Evolutionary conservation across 2,113 vertebrate species (phyloP).

Genomic region (Paradoxurus hermaphroditus): DNA sequence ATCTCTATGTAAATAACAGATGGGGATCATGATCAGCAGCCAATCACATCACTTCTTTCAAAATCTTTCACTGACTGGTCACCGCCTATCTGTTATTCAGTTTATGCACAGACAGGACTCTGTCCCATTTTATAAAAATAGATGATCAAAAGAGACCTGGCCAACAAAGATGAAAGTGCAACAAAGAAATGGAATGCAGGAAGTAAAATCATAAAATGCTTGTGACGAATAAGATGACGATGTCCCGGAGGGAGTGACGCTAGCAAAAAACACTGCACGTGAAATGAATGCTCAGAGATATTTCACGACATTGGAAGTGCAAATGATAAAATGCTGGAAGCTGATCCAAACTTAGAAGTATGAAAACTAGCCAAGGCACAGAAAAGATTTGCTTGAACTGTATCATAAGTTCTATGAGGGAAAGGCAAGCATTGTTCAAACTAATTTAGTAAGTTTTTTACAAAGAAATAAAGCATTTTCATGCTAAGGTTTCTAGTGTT

Average conservation of each 20-base stretch:
- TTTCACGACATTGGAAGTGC: background rate
- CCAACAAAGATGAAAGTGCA: background rate
- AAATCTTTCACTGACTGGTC: background rate
- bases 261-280: background rate
- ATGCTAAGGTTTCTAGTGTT: background rate
- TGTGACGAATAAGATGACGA: background rate
- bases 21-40: background rate
- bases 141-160: background rate
- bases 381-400: background rate
- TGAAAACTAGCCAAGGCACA: background rate
- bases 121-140: constrained; percentile 10
- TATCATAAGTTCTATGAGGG: background rate
- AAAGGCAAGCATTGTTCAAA: background rate
- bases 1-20: background rate
- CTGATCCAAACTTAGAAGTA: background rate
- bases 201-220: background rate
- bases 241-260: background rate
- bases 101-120: background rate
- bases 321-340: background rate
- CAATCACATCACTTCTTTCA: background rate
- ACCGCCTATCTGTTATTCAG: background rate
- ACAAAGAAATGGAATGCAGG: background rate
- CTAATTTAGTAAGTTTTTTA: background rate
- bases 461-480: background rate
- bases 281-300: background rate